These are phyloP conservation scores for Araneus ventricosus DNA, from an alignment of 1,140 invertebrate species.

Conservation along the genomic window DNA sequence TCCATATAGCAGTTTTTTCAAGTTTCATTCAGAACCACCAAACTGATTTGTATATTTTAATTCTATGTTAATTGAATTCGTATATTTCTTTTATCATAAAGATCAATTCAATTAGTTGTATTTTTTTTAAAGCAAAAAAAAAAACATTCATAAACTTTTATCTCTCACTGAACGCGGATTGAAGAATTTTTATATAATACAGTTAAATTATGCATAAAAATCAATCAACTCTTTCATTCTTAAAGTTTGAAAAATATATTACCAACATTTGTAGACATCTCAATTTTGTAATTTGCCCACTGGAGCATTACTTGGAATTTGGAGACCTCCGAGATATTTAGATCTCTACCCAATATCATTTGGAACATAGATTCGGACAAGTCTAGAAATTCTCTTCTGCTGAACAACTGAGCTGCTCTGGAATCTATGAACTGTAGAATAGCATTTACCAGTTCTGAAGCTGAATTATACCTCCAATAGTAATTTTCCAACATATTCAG, in stretches of 20 bases:
- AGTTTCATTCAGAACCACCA: too few species aligned
- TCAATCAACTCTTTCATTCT: not conserved
- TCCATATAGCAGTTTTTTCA: too few species aligned
- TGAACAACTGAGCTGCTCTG: slow-evolving; percentile 89
- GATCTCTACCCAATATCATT: slow-evolving; percentile 93
- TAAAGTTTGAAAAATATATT: slow-evolving; percentile 84
- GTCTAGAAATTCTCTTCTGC: slow-evolving; percentile 89
- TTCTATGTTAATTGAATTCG: too few species aligned
- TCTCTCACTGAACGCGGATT: too few species aligned
- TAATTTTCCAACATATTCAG: slow-evolving; percentile 95
- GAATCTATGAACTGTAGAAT: slow-evolving; percentile 94
- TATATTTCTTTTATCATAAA: too few species aligned
- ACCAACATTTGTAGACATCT: slow-evolving; percentile 69
- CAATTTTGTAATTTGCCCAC: slow-evolving; percentile 90
- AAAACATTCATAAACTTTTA: too few species aligned
- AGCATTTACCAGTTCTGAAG: slow-evolving; percentile 95
- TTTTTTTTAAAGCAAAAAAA: too few species aligned
- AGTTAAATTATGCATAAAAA: too few species aligned
- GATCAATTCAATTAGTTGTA: too few species aligned
- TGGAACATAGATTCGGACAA: slow-evolving; percentile 96
- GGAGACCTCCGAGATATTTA: slow-evolving; percentile 92
- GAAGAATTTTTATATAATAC: too few species aligned
- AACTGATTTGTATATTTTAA: too few species aligned
- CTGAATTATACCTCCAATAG: slow-evolving; percentile 96
- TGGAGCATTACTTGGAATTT: slow-evolving; percentile 96